Evolutionary conservation across 2,888 invertebrate species (phyloP), one percentile per base, ranked within the genome.

Genomic region (Eupithecia pulchellata): DNA sequence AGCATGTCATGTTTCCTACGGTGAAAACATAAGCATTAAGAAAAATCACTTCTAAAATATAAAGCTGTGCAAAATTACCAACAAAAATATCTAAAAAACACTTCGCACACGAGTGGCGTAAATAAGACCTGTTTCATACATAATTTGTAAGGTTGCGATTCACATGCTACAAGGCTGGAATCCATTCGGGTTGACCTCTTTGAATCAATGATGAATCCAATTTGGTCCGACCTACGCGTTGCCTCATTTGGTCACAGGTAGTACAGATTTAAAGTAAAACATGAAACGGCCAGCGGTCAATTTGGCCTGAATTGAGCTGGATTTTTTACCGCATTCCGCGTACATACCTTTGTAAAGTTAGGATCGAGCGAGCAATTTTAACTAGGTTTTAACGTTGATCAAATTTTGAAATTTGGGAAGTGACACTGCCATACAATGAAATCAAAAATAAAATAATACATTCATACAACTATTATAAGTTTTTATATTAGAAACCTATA

Each of bases 171-270:
- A 82, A 79, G 80, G 81, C 77, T 79, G 75, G 79, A 80, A 82
- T 83, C 82, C 83, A 81, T 81, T 81, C 71, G 72, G 82, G 84
- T 81, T 88, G 87, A 89, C 89, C 90, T 88, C 86, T 86, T 84
- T 90, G 89, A 90, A 91, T 91, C 86, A 89, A 86, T 89, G 88
- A 90, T 89, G 89, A 90, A 89, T 89, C 85, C 87, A 90, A 90
- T 90, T 88, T 85, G 78, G 77, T 79, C 79, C 78, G 77, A 79
- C 84, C 83, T 83, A 82, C 82, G 77, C 77, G 79, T 80, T 78
- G 82, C 78, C 82, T 83, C 81, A 84, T 86, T 86, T 84, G 82
- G 80, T 79, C 82, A 77, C 82, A 83, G 87, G 87, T 85, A 88
- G 84, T 84, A 85, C 83, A 75, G 74, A 84, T 85, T 85, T 84